phyloP scores from a whole-genome alignment of 2,888 invertebrate genomes.

The Mystacides longicornis region DNA sequence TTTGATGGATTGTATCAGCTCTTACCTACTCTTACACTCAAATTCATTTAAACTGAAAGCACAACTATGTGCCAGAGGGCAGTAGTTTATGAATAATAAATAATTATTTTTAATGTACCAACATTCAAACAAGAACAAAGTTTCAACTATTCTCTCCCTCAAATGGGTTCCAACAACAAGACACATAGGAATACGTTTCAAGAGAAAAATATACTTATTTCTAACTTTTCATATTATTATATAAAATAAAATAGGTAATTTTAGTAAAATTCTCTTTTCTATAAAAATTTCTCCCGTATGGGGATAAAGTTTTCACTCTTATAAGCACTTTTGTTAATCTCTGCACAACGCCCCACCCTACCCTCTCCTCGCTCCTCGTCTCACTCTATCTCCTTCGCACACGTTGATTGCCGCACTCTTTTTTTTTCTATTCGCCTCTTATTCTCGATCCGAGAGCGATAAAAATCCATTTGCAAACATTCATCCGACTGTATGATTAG shows the following conservation, averaged over 20 bases:
- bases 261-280: neutral
- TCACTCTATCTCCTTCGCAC: neutral
- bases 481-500: constrained; percentile 17
- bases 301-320: constrained; percentile 15
- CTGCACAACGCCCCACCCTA: constrained; percentile 7
- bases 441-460: constrained; percentile 10
- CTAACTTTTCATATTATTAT: no score
- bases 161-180: no score
- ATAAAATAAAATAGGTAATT: neutral
- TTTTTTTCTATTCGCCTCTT: constrained; percentile 7
- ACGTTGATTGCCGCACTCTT: constrained; percentile 1
- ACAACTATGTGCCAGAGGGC: no score
- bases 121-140: no score
- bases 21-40: no score
- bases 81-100: no score
- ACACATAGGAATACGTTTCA: no score
- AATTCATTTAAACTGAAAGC: no score
- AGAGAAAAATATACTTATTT: no score
- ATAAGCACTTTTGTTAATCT: constrained; percentile 25
- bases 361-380: constrained; percentile 1
- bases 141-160: no score
- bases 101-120: no score
- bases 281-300: constrained; percentile 4
- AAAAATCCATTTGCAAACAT: constrained; percentile 20
- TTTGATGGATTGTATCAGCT: no score